phyloP scores from a whole-genome alignment of 2,888 invertebrate genomes.

The Dasysyrphus albostriatus region DNA sequence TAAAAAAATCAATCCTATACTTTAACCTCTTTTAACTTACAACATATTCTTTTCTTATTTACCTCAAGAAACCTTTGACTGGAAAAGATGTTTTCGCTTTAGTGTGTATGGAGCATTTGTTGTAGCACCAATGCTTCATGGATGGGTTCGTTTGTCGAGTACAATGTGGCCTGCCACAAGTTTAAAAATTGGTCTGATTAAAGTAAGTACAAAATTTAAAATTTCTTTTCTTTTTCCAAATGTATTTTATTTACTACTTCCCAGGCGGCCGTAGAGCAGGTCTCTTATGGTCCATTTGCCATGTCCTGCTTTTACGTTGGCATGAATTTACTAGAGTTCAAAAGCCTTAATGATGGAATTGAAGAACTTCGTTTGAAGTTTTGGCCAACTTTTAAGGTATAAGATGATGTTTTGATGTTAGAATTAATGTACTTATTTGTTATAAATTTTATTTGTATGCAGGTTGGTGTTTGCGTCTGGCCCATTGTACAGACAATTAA shows the following conservation, averaged over 20 bases:
- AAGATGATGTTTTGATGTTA: slow-evolving; percentile 2
- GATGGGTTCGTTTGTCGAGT: slow-evolving; percentile 90
- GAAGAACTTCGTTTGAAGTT: slow-evolving; percentile 89
- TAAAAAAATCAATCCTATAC: slow-evolving; percentile 78
- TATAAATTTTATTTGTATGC: neutral
- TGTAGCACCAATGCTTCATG: slow-evolving; percentile 91
- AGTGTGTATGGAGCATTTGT: slow-evolving; percentile 90
- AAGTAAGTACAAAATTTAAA: slow-evolving; percentile 82
- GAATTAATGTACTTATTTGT: neutral
- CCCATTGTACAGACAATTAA: slow-evolving; percentile 90
- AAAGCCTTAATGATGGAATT: slow-evolving; percentile 86
- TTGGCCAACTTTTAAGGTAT: slow-evolving; percentile 88
- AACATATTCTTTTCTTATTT: neutral
- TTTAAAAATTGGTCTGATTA: slow-evolving; percentile 89
- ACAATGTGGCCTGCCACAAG: slow-evolving; percentile 90
- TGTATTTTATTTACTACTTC: slow-evolving; percentile 26
- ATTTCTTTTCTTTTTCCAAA: neutral
- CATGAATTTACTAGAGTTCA: slow-evolving; percentile 90
- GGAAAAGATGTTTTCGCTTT: slow-evolving; percentile 88
- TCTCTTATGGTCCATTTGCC: slow-evolving; percentile 90
- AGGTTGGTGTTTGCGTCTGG: slow-evolving; percentile 88
- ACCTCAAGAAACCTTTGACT: slow-evolving; percentile 86
- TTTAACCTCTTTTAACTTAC: slow-evolving; percentile 69
- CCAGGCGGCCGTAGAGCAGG: slow-evolving; percentile 88
- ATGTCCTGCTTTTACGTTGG: slow-evolving; percentile 90